A percentile compares a stretch with the other conserved stretches of the same genome.
Conservation (phyloP, 2,113 vertebrate genomes). For the Neomonachus schauinslandi region DNA sequence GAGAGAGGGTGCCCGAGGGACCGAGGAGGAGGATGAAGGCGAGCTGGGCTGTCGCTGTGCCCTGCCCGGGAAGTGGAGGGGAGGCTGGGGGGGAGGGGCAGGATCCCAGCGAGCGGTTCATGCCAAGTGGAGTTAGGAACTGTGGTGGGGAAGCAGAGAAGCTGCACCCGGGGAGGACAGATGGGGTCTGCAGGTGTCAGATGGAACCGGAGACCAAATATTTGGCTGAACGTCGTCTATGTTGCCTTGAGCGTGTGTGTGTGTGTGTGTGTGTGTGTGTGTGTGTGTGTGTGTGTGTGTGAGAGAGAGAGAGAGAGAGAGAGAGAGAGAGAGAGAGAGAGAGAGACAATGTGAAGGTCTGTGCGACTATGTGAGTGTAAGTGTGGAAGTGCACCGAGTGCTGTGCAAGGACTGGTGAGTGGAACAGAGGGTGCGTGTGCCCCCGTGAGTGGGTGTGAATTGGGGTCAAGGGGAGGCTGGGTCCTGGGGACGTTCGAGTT, state of each 20-base stretch:
- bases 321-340: too few species aligned
- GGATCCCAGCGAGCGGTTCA: neutral
- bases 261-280: neutral
- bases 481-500: neutral
- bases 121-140: neutral
- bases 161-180: neutral
- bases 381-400: neutral
- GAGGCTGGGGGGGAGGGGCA: neutral
- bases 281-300: neutral
- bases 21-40: too few species aligned
- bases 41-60: neutral
- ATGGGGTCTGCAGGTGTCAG: fast-evolving
- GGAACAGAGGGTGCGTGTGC: neutral
- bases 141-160: fast-evolving
- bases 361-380: neutral
- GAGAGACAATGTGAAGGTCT: neutral
- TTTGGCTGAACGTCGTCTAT: neutral
- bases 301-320: too few species aligned
- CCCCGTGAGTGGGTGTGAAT: fast-evolving
- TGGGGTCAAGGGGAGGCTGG: neutral
- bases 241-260: too few species aligned
- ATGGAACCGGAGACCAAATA: fast-evolving
- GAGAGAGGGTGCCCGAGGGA: neutral
- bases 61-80: neutral
- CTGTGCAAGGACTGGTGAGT: neutral